Percentiles rank a stretch among this genome's conserved stretches.
These are phyloP conservation scores for Myotis lucifugus DNA, from an alignment of 2,113 vertebrate species.

Conservation along the genomic window DNA sequence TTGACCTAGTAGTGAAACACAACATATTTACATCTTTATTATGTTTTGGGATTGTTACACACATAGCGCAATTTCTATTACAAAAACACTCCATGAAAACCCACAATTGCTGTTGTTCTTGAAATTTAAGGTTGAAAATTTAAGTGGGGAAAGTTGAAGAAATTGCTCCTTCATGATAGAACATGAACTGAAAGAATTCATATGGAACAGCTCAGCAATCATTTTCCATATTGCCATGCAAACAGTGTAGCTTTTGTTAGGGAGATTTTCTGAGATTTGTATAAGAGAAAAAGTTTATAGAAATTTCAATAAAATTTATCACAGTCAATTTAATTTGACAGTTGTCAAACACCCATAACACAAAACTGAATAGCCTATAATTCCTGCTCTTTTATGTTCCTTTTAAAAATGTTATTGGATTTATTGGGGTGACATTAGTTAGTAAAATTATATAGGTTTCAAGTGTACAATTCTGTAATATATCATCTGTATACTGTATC, in stretches of 20 bases:
- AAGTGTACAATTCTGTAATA: background rate
- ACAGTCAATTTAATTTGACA: background rate
- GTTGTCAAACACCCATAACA: background rate
- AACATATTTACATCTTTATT: constrained; percentile 79
- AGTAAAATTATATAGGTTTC: background rate
- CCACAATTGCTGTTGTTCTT: background rate
- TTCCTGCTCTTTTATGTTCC: background rate
- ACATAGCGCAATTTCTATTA: constrained; percentile 27
- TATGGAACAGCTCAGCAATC: background rate
- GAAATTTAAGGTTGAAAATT: background rate
- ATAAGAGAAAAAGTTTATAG: background rate
- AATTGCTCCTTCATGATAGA: background rate
- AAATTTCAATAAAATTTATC: background rate
- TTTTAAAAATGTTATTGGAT: background rate
- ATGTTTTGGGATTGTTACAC: constrained; percentile 72
- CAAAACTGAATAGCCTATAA: background rate
- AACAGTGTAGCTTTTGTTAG: background rate
- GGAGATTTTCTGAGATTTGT: background rate
- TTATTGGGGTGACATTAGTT: background rate
- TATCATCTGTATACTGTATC: background rate
- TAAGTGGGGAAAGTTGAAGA: background rate
- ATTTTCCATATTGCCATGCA: background rate
- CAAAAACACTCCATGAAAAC: background rate
- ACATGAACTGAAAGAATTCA: background rate
- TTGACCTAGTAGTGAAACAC: constrained; percentile 80